These are phyloP conservation scores for Onychorhynchus coronatus DNA, from an alignment of 2,113 vertebrate species.

Conservation along the genomic window DNA sequence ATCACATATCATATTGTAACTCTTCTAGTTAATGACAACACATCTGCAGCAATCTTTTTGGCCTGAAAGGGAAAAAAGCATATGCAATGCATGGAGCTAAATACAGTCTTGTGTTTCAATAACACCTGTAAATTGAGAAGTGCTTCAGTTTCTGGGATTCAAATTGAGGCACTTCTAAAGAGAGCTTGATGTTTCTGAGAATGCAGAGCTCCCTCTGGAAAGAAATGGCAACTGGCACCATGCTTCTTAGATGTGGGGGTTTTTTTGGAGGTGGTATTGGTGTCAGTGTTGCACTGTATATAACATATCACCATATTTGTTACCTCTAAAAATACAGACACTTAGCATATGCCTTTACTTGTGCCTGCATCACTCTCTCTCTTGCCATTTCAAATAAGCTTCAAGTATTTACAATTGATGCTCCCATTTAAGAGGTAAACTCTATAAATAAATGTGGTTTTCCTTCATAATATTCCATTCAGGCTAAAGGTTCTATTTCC, in stretches of 20 bases:
- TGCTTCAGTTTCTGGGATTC: background rate
- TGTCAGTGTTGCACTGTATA: background rate
- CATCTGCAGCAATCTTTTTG: background rate
- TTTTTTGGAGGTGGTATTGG: background rate
- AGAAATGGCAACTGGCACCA: background rate
- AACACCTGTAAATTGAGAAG: background rate
- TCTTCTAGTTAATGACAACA: background rate
- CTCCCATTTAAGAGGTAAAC: background rate
- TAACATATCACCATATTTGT: background rate
- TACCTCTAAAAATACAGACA: background rate
- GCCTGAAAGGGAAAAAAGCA: background rate
- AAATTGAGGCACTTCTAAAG: background rate
- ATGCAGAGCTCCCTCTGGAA: background rate
- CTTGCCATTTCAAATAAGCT: background rate
- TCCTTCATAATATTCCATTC: slow-evolving; percentile 1
- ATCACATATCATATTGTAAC: background rate
- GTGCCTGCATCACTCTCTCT: background rate
- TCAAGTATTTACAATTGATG: background rate
- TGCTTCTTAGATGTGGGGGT: background rate
- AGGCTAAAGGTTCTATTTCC: slow-evolving; percentile 31
- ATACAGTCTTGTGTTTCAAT: background rate
- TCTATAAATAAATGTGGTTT: slow-evolving; percentile 7
- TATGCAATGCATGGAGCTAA: background rate
- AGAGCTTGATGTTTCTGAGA: background rate
- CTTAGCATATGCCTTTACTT: background rate